Evolutionary conservation across 2,113 vertebrate genomes (phyloP).

Genomic region (Dicaeum eximium): DNA sequence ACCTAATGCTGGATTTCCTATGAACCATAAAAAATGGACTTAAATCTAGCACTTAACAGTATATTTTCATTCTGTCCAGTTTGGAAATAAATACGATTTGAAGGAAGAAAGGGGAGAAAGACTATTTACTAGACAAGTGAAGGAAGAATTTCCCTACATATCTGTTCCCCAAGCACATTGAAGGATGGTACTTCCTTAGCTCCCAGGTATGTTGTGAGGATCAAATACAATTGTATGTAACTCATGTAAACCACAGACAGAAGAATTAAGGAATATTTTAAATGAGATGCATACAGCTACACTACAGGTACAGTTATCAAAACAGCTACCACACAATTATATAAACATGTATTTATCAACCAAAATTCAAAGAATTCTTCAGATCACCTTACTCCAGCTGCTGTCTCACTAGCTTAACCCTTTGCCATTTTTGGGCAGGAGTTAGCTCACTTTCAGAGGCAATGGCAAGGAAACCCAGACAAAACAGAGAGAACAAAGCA

Average conservation of each 20-base stretch:
- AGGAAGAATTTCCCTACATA: background rate
- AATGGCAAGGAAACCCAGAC: background rate
- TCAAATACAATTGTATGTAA: background rate
- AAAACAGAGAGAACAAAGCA: background rate
- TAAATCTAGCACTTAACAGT: background rate
- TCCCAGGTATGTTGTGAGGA: background rate
- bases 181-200: background rate
- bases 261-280: background rate
- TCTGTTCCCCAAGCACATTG: background rate
- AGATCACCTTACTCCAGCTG: background rate
- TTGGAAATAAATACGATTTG: background rate
- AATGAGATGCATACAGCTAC: background rate
- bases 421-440: background rate
- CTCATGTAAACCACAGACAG: background rate
- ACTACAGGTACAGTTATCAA: background rate
- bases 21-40: background rate
- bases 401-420: background rate
- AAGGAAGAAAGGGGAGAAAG: background rate
- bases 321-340: background rate
- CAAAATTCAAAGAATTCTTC: background rate
- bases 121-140: background rate
- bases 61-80: background rate
- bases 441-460: background rate
- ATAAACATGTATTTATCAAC: background rate
- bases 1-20: background rate